Conservation (phyloP, 2,888 invertebrate genomes). For the Leptarthrus brevirostris region DNA sequence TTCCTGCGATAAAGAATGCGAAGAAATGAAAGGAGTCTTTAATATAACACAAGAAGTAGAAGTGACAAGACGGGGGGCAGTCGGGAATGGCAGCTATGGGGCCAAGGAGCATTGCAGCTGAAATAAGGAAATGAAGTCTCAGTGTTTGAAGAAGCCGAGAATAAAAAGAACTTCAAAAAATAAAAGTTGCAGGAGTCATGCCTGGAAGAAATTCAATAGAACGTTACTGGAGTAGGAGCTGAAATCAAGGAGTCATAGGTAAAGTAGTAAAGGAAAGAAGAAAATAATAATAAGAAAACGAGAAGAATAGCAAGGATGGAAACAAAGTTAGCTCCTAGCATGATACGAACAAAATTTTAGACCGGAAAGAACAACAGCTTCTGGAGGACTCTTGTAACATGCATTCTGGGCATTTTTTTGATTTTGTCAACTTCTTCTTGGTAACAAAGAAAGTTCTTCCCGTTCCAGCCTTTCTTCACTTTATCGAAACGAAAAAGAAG, state of each 20-base stretch:
- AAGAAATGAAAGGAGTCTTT: no score
- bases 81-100: no score
- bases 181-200: conserved; percentile 25
- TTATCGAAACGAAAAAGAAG: neutral
- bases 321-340: conserved; percentile 7
- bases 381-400: conserved; percentile 18
- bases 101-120: no score
- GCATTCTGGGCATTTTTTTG: conserved; percentile 4
- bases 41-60: no score
- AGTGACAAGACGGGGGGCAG: no score
- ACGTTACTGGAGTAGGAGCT: no score
- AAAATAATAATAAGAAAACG: no score
- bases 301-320: neutral
- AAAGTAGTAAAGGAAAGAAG: neutral
- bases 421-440: neutral
- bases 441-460: neutral
- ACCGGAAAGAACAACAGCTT: conserved; percentile 25
- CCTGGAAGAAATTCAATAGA: conserved; percentile 21
- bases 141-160: no score
- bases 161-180: conserved; percentile 21
- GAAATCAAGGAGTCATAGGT: conserved; percentile 41
- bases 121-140: no score
- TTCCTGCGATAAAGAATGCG: no score
- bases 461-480: neutral
- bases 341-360: conserved; percentile 10